Conservation (phyloP, 2,888 invertebrate species). For the Cepaea hortensis region DNA sequence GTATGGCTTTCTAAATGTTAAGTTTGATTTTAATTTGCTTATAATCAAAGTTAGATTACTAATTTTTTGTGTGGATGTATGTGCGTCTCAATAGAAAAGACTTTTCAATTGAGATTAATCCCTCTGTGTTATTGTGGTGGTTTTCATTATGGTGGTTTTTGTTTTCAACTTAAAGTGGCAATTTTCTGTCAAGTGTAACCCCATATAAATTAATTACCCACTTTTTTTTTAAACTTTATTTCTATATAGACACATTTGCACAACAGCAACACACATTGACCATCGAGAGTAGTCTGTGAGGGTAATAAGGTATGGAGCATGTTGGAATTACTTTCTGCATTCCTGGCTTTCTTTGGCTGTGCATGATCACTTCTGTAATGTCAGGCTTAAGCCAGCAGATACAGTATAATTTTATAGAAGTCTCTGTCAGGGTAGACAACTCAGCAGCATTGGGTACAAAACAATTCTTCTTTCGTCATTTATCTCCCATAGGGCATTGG, state of each 20-base stretch:
- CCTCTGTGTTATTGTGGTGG: too few species aligned
- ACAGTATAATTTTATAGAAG: background rate
- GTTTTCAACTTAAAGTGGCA: background rate
- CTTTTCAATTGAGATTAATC: too few species aligned
- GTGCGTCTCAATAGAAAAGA: too few species aligned
- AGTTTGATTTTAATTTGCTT: too few species aligned
- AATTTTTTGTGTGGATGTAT: too few species aligned
- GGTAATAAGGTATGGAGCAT: constrained; percentile 22
- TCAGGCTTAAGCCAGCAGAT: background rate
- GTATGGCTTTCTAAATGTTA: too few species aligned
- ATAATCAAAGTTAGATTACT: too few species aligned
- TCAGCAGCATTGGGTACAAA: too few species aligned
- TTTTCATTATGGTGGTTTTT: too few species aligned
- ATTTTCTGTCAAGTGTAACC: background rate
- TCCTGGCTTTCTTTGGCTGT: background rate
- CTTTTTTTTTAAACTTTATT: background rate
- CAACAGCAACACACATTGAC: background rate
- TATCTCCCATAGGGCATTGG: too few species aligned
- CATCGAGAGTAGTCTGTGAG: background rate
- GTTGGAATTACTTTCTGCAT: background rate
- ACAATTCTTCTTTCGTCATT: too few species aligned
- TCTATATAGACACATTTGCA: constrained; percentile 5
- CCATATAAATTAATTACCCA: background rate
- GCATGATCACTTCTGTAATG: constrained; percentile 4
- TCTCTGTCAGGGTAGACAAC: too few species aligned